Evolutionary conservation across 2,888 invertebrate species (phyloP).

Genomic region (Quadroppia sp.): DNA sequence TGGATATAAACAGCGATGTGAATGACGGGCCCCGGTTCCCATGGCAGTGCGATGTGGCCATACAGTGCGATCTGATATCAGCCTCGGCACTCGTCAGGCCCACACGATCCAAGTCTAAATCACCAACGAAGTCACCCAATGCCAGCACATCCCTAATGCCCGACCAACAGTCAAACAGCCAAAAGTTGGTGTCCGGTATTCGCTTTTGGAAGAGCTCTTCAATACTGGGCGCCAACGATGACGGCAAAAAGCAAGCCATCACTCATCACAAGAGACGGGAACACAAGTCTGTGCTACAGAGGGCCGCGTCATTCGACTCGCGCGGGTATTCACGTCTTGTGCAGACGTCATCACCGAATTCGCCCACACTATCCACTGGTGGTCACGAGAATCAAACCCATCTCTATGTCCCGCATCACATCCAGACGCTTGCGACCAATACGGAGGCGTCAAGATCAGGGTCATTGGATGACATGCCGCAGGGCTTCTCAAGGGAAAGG

Average conservation of each 20-base stretch:
- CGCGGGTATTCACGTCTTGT: slow-evolving; percentile 43
- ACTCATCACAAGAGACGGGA: slow-evolving; percentile 2
- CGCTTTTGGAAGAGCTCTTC: slow-evolving; percentile 43
- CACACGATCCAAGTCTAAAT: background rate
- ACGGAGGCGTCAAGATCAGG: background rate
- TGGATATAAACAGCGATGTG: slow-evolving; percentile 47
- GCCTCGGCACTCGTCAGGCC: background rate
- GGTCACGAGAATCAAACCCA: background rate
- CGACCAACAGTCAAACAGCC: slow-evolving; percentile 4
- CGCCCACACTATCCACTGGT: slow-evolving; percentile 19
- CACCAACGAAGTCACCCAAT: background rate
- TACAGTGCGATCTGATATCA: slow-evolving; percentile 47
- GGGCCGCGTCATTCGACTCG: slow-evolving; percentile 44
- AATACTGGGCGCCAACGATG: background rate
- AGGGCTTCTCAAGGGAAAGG: background rate
- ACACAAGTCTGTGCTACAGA: slow-evolving; percentile 38
- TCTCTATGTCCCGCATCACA: slow-evolving; percentile 31
- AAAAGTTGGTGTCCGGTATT: background rate
- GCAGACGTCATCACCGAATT: slow-evolving; percentile 37
- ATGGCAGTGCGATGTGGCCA: slow-evolving; percentile 49
- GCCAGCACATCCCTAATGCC: slow-evolving; percentile 9
- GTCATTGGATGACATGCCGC: background rate
- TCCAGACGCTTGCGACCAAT: slow-evolving; percentile 17
- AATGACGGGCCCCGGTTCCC: slow-evolving; percentile 48
- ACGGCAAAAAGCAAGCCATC: background rate